phyloP scores from a whole-genome alignment of 2,888 invertebrate species.

The Cepaea hortensis region DNA sequence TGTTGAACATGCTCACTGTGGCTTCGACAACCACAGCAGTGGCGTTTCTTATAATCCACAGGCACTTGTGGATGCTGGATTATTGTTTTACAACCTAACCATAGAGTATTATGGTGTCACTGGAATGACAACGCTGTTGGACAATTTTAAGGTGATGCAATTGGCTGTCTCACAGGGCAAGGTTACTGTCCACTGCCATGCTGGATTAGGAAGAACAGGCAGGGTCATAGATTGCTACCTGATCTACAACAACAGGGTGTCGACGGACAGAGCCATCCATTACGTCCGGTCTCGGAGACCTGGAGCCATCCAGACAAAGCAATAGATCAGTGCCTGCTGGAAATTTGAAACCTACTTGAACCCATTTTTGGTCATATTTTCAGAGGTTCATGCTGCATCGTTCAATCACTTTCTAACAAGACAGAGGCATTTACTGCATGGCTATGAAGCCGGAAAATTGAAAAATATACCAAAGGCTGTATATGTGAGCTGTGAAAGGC shows the following conservation, averaged over 20 bases:
- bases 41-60: slow-evolving; percentile 92
- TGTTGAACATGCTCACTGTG: slow-evolving; percentile 91
- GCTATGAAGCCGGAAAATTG: slow-evolving; percentile 86
- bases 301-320: slow-evolving; percentile 87
- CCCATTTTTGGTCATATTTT: slow-evolving; percentile 83
- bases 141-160: slow-evolving; percentile 92
- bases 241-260: slow-evolving; percentile 85
- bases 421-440: slow-evolving; percentile 86
- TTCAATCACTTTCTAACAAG: slow-evolving; percentile 84
- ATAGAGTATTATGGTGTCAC: slow-evolving; percentile 90
- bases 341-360: slow-evolving; percentile 88
- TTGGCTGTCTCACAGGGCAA: slow-evolving; percentile 89
- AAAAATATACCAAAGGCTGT: slow-evolving; percentile 88
- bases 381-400: slow-evolving; percentile 80
- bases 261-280: slow-evolving; percentile 87
- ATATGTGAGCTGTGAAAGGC: slow-evolving; percentile 86
- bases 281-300: slow-evolving; percentile 86
- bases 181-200: slow-evolving; percentile 90
- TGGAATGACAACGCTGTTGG: slow-evolving; percentile 85
- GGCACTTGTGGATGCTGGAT: slow-evolving; percentile 88
- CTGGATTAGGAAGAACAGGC: slow-evolving; percentile 87
- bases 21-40: slow-evolving; percentile 83
- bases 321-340: slow-evolving; percentile 87
- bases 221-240: slow-evolving; percentile 91
- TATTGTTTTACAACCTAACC: background rate